These are phyloP conservation scores for Zosterops lateralis DNA, from an alignment of 2,113 vertebrate genomes.

Conservation along the genomic window DNA sequence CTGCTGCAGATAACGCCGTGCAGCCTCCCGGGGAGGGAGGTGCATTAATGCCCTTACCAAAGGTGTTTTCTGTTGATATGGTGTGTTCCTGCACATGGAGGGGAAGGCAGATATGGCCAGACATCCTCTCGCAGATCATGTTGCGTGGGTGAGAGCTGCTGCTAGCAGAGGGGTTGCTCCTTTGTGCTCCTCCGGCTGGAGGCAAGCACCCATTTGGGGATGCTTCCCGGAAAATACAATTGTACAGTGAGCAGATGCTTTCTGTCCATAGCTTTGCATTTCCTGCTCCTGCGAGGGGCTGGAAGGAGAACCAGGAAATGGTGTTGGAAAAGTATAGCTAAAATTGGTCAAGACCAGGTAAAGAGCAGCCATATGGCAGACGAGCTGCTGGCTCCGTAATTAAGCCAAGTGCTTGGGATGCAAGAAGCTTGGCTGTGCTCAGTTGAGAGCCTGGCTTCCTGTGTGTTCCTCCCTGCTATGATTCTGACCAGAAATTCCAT, in stretches of 20 bases:
- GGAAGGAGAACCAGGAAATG: neutral
- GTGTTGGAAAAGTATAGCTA: neutral
- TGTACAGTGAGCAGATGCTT: neutral
- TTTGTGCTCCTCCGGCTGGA: neutral
- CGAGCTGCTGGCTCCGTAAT: neutral
- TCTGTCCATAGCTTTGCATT: neutral
- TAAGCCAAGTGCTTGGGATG: neutral
- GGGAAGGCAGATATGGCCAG: neutral
- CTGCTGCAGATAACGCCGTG: neutral
- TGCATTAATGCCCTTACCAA: neutral
- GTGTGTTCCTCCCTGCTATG: constrained; percentile 24
- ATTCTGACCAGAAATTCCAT: constrained; percentile 57
- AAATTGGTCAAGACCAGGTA: neutral
- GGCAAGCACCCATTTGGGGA: neutral
- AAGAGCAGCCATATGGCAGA: neutral
- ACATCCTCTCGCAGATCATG: constrained; percentile 1
- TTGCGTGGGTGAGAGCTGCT: neutral
- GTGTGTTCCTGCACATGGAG: neutral
- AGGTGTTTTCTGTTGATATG: neutral
- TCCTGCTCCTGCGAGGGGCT: neutral
- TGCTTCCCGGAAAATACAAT: neutral
- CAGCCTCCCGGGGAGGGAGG: neutral
- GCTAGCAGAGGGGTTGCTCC: neutral
- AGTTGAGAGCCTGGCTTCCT: neutral
- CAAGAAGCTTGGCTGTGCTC: neutral